Percentiles rank a stretch among this genome's conserved stretches.
Evolutionary conservation across 1,140 invertebrate species (phyloP).

Genomic region (Megalonaias nervosa): DNA sequence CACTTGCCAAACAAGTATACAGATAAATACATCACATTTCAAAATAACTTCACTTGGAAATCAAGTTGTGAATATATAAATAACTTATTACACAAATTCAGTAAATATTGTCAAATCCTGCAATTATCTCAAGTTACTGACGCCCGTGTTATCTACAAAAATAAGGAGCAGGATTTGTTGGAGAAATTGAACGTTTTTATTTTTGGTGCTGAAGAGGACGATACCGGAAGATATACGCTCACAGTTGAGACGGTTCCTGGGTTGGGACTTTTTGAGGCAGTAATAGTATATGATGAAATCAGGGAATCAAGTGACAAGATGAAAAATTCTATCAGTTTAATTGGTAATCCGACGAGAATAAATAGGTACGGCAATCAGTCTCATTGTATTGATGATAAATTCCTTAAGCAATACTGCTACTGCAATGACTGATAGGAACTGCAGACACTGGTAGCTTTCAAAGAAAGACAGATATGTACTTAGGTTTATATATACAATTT

Average conservation of each 20-base stretch:
- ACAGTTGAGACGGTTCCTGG: slow-evolving; percentile 58
- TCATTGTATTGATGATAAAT: slow-evolving; percentile 54
- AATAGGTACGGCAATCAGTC: slow-evolving; percentile 66
- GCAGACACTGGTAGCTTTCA: no score
- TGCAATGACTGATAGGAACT: slow-evolving; percentile 18
- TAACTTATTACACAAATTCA: slow-evolving; percentile 20
- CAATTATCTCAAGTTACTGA: slow-evolving; percentile 25
- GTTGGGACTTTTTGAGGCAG: slow-evolving; percentile 62
- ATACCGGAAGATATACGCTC: slow-evolving; percentile 38
- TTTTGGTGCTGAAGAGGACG: neutral
- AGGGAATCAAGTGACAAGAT: slow-evolving; percentile 27
- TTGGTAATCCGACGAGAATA: slow-evolving; percentile 62
- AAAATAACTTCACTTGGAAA: slow-evolving; percentile 17
- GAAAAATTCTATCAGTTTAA: slow-evolving; percentile 36
- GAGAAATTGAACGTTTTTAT: slow-evolving; percentile 40
- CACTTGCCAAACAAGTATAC: slow-evolving; percentile 35
- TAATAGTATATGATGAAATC: slow-evolving; percentile 15
- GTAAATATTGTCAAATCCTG: slow-evolving; percentile 23
- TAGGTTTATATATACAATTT: no score
- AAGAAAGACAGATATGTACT: no score
- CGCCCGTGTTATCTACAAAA: slow-evolving; percentile 30
- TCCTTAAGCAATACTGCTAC: slow-evolving; percentile 62
- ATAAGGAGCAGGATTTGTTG: slow-evolving; percentile 33
- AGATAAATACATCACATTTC: slow-evolving; percentile 8
- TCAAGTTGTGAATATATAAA: slow-evolving; percentile 34